Conservation (phyloP, 2,113 vertebrate genomes). For the Xerus inauris region DNA sequence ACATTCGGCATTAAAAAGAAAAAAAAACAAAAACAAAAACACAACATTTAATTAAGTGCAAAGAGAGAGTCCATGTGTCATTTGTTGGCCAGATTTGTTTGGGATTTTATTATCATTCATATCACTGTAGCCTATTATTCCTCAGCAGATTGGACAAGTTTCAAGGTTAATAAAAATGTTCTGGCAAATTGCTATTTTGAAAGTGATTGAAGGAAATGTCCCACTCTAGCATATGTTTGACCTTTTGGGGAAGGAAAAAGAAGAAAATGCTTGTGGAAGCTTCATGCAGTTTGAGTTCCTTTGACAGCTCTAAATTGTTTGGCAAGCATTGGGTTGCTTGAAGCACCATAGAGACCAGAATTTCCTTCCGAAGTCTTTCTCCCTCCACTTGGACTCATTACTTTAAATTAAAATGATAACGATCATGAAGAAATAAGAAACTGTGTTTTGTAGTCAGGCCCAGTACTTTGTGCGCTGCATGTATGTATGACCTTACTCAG, state of each 20-base stretch:
- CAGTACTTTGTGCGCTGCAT: accelerated
- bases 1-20: slow-evolving; percentile 15
- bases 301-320: slow-evolving; percentile 52
- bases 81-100: slow-evolving; percentile 4
- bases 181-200: slow-evolving; percentile 77
- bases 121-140: slow-evolving; percentile 26
- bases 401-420: background rate
- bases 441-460: background rate
- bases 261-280: slow-evolving; percentile 55
- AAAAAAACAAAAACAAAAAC: background rate
- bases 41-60: slow-evolving; percentile 60
- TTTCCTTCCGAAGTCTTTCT: background rate
- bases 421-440: background rate
- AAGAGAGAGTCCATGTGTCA: slow-evolving; percentile 32
- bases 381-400: background rate
- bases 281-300: background rate
- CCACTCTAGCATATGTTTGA: slow-evolving; percentile 67
- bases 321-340: background rate
- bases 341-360: background rate
- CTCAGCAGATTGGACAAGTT: slow-evolving; percentile 52
- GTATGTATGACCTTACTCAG: too few species aligned
- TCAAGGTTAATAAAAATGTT: slow-evolving; percentile 77
- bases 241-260: slow-evolving; percentile 49
- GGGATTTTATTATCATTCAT: slow-evolving; percentile 49
- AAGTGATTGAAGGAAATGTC: slow-evolving; percentile 74